Conservation (phyloP, 2,797 vertebrate species). For the Glyptemys insculpta region DNA sequence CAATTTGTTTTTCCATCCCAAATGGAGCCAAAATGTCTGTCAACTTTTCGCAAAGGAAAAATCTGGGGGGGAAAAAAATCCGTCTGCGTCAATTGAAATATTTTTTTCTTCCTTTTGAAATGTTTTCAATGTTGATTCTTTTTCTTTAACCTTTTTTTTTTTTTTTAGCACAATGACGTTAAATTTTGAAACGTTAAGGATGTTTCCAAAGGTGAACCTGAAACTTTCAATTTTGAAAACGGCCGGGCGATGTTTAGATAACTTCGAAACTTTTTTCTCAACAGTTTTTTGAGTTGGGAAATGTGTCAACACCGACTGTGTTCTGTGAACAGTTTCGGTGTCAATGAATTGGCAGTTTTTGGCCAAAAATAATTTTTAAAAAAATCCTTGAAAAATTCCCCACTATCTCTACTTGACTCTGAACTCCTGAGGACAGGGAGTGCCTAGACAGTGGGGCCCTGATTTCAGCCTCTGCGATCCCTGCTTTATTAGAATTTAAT, state of each 20-base stretch:
- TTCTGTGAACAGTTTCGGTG: fast-evolving
- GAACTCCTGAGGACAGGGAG: background rate
- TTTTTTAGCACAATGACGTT: background rate
- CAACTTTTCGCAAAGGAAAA: background rate
- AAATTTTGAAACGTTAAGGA: background rate
- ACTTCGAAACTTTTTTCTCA: background rate
- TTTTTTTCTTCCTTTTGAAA: background rate
- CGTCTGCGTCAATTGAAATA: background rate
- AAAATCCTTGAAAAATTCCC: background rate
- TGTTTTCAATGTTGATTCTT: background rate
- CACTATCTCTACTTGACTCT: background rate
- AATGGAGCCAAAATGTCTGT: background rate
- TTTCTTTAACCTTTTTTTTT: background rate
- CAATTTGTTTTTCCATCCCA: background rate
- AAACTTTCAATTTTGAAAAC: background rate
- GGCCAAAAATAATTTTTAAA: background rate
- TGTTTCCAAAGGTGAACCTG: background rate
- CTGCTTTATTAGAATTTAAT: background rate
- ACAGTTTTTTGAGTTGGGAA: background rate
- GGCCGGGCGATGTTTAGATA: background rate
- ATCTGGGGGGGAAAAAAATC: fast-evolving
- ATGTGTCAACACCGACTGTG: background rate
- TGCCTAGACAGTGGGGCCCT: background rate
- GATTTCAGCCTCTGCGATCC: background rate
- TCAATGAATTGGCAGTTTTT: background rate